Evolutionary conservation across 2,888 invertebrate genomes (phyloP).

Genomic region (Lepetodrilus schrolli): DNA sequence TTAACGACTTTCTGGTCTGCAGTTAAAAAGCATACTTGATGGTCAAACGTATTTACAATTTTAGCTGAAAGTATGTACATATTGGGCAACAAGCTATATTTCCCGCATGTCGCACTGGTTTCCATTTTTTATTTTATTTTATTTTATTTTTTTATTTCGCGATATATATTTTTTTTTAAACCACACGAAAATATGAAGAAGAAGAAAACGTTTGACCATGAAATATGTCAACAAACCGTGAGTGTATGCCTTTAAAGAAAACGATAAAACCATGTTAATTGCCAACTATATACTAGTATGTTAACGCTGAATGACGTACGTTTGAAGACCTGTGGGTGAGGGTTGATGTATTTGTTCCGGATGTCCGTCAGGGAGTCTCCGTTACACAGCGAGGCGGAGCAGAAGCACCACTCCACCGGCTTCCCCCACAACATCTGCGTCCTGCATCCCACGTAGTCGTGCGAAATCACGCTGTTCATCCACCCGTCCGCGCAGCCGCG

Average conservation of each 20-base stretch:
- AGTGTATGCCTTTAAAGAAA: background rate
- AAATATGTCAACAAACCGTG: no score
- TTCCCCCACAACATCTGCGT: constrained; percentile 37
- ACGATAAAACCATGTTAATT: background rate
- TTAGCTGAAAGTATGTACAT: no score
- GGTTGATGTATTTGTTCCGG: constrained; percentile 33
- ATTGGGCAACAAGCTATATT: no score
- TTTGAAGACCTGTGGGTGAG: constrained; percentile 32
- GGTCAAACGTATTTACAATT: no score
- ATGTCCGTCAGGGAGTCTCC: constrained; percentile 37
- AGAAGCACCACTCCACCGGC: constrained; percentile 49
- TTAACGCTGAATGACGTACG: background rate
- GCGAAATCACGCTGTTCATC: constrained; percentile 42
- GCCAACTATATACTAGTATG: background rate
- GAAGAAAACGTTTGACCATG: no score
- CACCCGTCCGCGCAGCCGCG: constrained; percentile 58
- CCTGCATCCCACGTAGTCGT: constrained; percentile 49
- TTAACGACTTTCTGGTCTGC: no score
- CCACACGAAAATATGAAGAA: no score
- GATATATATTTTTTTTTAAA: no score
- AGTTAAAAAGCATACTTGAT: no score
- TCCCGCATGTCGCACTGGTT: no score
- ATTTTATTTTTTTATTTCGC: no score
- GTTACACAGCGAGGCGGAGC: constrained; percentile 45
- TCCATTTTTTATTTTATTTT: no score